Evolutionary conservation across 1,140 invertebrate genomes (phyloP), one percentile per base, ranked within the genome.

Genomic region (Melanaphis sacchari): DNA sequence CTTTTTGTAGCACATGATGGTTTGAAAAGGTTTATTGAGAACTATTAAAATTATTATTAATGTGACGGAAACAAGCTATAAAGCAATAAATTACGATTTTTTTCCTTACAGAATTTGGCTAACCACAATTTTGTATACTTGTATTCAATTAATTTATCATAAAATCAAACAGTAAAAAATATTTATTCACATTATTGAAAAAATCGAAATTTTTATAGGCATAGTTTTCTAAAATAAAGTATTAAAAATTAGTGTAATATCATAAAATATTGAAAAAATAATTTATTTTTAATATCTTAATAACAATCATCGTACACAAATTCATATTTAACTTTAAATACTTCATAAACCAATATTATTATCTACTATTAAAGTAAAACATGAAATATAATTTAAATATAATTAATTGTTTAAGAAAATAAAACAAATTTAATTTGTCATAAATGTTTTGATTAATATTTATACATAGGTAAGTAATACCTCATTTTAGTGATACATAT

Each of bases 41-140:
- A 90, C 89, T 59, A 90, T 90, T 90, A 43, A 66, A 66, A 90
- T 66, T 43, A 90, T 66, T 66, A 90, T 90, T 66, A 66, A 66
- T n/a, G 54, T 26, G 54, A 88, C 26, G 41, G 87, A 54, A 31
- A 41, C 36, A 52, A 43, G 22, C 36, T 11, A 59, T 59, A 59
- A 59, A 90, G 49, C 88, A 54, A 90, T 49, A 49, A 49, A 49
- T 90, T 59, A 54, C 38, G 11, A 59, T 90, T 43, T 90, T 90
- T 15, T 59, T 31, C 24, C 8, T 3, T 11, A 41, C 66, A 90
- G 4, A 36, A 40, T 90, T 66, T 22, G 15, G 52, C 18, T 66
- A 43, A 31, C 52, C 52, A 43, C 38, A 43, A 90, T 66, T 66
- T 66, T 66, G 15, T 90, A n/a, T 66, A 49, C 43, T 43, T 9